Evolutionary conservation across 1,140 invertebrate genomes (phyloP).

Genomic region (Drosophila chauvacae): DNA sequence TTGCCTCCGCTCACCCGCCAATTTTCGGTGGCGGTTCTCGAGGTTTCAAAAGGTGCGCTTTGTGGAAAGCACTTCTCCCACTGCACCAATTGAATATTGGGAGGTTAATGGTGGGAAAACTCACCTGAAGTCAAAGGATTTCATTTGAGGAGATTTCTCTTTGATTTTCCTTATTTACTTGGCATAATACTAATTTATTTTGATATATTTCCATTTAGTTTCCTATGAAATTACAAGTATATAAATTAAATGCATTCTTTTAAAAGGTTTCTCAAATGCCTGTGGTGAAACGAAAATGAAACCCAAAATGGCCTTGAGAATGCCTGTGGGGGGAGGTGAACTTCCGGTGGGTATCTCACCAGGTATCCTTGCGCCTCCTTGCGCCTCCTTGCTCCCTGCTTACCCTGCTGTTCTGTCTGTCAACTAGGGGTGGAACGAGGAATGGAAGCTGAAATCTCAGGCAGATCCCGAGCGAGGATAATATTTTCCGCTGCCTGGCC

Average conservation of each 20-base stretch:
- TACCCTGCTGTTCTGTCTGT: neutral
- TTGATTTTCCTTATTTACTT: neutral
- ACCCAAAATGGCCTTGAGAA: conserved; percentile 18
- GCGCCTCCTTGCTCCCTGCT: conserved; percentile 14
- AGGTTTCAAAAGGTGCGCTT: conserved; percentile 5
- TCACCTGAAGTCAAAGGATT: neutral
- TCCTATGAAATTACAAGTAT: neutral
- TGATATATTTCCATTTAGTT: too few relatives aligned
- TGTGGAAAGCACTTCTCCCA: neutral
- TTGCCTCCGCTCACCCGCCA: neutral
- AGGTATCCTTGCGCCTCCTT: conserved; percentile 46
- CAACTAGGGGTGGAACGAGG: too few relatives aligned
- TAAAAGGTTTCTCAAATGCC: neutral
- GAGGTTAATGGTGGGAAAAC: too few relatives aligned
- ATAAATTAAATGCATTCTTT: neutral
- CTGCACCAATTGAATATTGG: conserved; percentile 9
- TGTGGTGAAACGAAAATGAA: conserved; percentile 1
- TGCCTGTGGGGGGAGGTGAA: conserved; percentile 10
- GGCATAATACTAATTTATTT: too few relatives aligned
- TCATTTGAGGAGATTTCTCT: neutral
- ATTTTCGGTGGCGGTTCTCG: conserved; percentile 1
- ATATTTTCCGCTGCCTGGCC: conserved; percentile 68
- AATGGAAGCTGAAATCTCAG: conserved; percentile 5
- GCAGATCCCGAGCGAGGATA: conserved; percentile 47
- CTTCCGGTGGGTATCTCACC: conserved; percentile 26